These are phyloP conservation scores for Panulirus ornatus DNA, from an alignment of 1,140 invertebrate genomes.

Conservation along the genomic window DNA sequence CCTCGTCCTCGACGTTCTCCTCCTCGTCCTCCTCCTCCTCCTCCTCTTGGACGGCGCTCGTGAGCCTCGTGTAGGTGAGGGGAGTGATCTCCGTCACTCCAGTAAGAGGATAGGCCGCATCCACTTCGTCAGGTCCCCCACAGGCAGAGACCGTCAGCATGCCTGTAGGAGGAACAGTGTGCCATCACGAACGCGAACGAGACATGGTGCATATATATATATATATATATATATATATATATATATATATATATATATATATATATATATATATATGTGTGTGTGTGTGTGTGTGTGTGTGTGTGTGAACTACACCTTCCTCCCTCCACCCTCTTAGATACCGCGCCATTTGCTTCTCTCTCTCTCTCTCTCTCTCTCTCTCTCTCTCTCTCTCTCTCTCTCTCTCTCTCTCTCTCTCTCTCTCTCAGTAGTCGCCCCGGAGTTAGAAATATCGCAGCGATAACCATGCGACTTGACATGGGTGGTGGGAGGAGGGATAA, in stretches of 20 bases:
- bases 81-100: slow-evolving; percentile 28
- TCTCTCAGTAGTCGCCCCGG: no score
- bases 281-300: neutral
- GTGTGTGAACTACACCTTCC: neutral
- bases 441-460: no score
- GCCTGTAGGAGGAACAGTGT: neutral
- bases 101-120: slow-evolving; percentile 33
- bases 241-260: slow-evolving; percentile 18
- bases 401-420: neutral
- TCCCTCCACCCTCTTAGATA: neutral
- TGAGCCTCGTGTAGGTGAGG: slow-evolving; percentile 19
- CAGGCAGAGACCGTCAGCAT: slow-evolving; percentile 14
- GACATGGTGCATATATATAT: neutral
- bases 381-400: neutral
- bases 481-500: no score
- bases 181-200: neutral
- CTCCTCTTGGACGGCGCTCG: slow-evolving; percentile 41
- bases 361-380: neutral
- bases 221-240: slow-evolving; percentile 23
- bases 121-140: slow-evolving; percentile 49
- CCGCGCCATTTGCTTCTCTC: neutral
- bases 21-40: slow-evolving; percentile 38
- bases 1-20: slow-evolving; percentile 27
- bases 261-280: neutral
- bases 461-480: no score